Conservation (phyloP, 2,113 vertebrate genomes). For the Clarias macrocephalus region DNA sequence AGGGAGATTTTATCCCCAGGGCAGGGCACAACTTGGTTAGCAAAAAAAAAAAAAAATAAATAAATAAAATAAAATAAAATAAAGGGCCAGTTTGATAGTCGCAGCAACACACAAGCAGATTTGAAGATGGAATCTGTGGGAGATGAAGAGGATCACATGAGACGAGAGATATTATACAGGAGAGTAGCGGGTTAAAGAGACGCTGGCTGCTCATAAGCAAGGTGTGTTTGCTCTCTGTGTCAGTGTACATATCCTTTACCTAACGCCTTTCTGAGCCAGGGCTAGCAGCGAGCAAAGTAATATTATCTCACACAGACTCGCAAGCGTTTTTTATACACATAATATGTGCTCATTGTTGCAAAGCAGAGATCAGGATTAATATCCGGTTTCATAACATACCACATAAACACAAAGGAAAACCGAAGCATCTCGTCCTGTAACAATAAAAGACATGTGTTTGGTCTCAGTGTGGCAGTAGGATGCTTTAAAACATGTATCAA, state of each 20-base stretch:
- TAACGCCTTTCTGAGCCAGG: slow-evolving; percentile 30
- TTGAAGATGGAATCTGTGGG: slow-evolving; percentile 36
- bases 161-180: slow-evolving; percentile 13
- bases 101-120: slow-evolving; percentile 14
- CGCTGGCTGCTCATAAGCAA: slow-evolving; percentile 19
- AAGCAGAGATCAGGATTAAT: slow-evolving; percentile 24
- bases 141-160: background rate
- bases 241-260: slow-evolving; percentile 11
- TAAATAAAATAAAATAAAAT: too few species aligned
- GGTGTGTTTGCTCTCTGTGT: slow-evolving; percentile 30
- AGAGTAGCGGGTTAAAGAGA: slow-evolving; percentile 27
- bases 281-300: background rate
- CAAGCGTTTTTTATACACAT: background rate
- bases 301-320: slow-evolving; percentile 4
- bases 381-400: slow-evolving; percentile 1
- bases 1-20: slow-evolving; percentile 27
- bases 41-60: background rate
- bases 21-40: slow-evolving; percentile 21
- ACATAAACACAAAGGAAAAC: background rate
- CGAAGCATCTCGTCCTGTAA: slow-evolving; percentile 20
- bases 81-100: slow-evolving; percentile 37
- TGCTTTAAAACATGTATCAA: slow-evolving; percentile 14
- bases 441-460: slow-evolving; percentile 26
- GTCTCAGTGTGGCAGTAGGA: slow-evolving; percentile 3
- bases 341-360: slow-evolving; percentile 24